Percentiles rank a stretch among this genome's conserved stretches.
phyloP scores from a whole-genome alignment of 2,113 vertebrate species.

The Sorex fumeus region DNA sequence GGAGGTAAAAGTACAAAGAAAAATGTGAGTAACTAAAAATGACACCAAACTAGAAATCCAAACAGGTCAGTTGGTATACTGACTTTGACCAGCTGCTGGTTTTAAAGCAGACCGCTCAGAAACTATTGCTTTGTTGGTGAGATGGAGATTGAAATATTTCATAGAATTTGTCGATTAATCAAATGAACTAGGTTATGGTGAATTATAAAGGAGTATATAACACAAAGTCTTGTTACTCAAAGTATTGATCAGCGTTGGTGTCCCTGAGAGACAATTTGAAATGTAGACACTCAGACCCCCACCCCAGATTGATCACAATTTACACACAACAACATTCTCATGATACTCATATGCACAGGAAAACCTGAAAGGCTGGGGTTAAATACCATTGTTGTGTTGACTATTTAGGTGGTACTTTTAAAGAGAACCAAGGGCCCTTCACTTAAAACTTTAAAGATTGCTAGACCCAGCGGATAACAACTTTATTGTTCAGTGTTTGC shows the following conservation, averaged over 20 bases:
- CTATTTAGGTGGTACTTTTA: neutral
- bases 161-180: neutral
- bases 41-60: neutral
- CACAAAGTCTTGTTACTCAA: neutral
- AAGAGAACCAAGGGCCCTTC: neutral
- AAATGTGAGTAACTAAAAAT: neutral
- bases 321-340: neutral
- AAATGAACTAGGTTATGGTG: neutral
- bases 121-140: neutral
- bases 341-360: neutral
- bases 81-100: neutral
- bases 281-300: neutral
- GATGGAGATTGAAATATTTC: neutral
- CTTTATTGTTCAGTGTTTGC: neutral
- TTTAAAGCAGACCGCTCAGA: neutral
- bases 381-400: neutral
- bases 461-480: neutral
- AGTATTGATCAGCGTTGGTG: neutral
- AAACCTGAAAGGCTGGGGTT: conserved; percentile 5
- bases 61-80: neutral
- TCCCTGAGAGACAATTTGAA: neutral
- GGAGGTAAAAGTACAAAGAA: conserved; percentile 39
- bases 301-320: neutral
- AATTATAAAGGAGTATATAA: neutral
- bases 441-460: neutral